Conservation (phyloP, 64 coral and sea anemone genomes). For the Dendrophyllia cribrosa region DNA sequence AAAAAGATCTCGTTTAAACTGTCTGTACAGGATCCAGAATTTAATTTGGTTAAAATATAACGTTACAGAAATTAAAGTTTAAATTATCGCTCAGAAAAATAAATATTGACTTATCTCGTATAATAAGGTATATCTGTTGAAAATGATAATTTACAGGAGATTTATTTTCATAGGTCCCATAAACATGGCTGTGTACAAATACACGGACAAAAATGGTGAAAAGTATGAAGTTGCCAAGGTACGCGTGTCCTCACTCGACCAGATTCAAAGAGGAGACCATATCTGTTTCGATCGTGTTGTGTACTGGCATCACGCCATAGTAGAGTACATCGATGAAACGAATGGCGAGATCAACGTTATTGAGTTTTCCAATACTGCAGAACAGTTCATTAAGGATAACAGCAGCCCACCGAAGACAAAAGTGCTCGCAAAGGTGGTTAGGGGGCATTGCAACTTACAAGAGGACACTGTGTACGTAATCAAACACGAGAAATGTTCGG, state of each 20-base stretch:
- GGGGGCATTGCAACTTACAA: background rate
- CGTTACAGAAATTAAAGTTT: no score
- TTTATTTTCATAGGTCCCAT: background rate
- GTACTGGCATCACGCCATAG: slow-evolving; percentile 72
- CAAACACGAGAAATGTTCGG: slow-evolving; percentile 18
- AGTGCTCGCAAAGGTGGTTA: background rate
- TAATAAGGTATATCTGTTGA: no score
- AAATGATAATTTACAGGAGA: no score
- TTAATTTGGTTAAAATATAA: no score
- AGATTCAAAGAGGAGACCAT: slow-evolving; percentile 30
- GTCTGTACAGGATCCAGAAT: no score
- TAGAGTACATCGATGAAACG: slow-evolving; percentile 29
- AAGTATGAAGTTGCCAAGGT: slow-evolving; percentile 11
- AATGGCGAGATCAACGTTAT: slow-evolving; percentile 30
- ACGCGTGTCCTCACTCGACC: background rate
- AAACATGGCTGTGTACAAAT: background rate
- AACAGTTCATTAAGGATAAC: background rate
- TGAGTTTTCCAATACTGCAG: slow-evolving; percentile 42
- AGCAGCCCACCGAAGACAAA: background rate
- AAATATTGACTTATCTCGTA: no score
- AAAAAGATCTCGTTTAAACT: no score
- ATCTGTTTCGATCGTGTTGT: slow-evolving; percentile 8
- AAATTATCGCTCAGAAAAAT: no score
- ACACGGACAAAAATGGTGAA: background rate
- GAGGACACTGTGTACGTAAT: slow-evolving; percentile 19